Base-by-base conservation (phyloP, 2,797 vertebrate genomes). In the Phrynocephalus vlangalii region DNA sequence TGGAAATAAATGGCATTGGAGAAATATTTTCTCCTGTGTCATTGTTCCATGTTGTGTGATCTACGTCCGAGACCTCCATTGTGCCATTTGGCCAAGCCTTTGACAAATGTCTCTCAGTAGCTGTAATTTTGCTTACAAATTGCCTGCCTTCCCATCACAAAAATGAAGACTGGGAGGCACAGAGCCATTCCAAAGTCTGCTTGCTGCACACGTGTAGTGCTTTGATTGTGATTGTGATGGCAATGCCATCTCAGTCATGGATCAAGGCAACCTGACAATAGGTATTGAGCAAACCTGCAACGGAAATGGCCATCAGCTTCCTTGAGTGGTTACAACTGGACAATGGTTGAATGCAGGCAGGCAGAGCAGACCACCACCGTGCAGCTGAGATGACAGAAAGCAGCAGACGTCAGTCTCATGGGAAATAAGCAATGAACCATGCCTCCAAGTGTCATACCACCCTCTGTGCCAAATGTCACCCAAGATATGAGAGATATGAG, bases 1-100 rank as follows among this genome's bases (percentile, higher is more conserved):
- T 73, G 84, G 86, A 91, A 92, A 79, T 0, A 0, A 0, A 44
- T 0, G 0, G 76, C 66, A 81, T 48, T 75, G 87, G 72, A 90
- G 87, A 87, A 93, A 60, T 26, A 88, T 86, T 78, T 90, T 77
- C 91, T 89, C 0, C 6, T 0, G 1, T n/a, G 78, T 66, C 28
- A 70, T 89, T 94, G 89, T 88, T 92, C 84, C 79, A 1, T 0
- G n/a, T 83, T 91, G 71, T 91, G 93, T 91, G 87, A 24, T 89
- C 75, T 79, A 84, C 87, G 77, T 85, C 81, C 66, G 84, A 84
- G 28, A 60, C 68, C 87, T 0, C 1, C 38, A 22, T 20, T 91
- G 88, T 85, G 79, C 93, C 90, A 93, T 85, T 90, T 71, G 33
- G 89, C 66, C 91, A n/a, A 83, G 50, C 56, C 77, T n/a, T 89